Conservation (phyloP, 37 sponge, comb jelly and placozoan genomes). For the Corticium candelabrum region DNA sequence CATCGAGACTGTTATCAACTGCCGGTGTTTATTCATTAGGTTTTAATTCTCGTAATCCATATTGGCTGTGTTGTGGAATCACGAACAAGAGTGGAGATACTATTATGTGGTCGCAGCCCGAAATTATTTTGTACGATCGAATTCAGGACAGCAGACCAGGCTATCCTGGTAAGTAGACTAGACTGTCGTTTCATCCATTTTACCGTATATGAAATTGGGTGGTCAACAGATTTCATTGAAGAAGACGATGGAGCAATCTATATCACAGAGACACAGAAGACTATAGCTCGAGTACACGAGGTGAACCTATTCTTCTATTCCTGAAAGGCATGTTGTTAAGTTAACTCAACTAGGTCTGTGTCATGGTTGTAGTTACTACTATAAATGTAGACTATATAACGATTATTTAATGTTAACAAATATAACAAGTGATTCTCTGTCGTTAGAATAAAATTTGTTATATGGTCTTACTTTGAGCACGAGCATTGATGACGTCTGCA, state of each 20-base stretch:
- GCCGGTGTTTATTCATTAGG: neutral
- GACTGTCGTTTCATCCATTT: neutral
- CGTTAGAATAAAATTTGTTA: too few relatives aligned
- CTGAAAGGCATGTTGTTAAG: too few relatives aligned
- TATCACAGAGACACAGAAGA: constrained; percentile 11
- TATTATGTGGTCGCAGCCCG: constrained; percentile 9
- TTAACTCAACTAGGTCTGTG: too few relatives aligned
- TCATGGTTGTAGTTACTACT: too few relatives aligned
- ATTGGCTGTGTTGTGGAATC: constrained; percentile 1
- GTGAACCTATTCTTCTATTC: too few relatives aligned
- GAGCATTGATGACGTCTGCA: too few relatives aligned
- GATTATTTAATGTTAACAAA: too few relatives aligned
- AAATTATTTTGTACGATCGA: constrained; percentile 7
- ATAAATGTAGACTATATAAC: too few relatives aligned
- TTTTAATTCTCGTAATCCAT: constrained; percentile 3
- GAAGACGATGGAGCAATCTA: neutral
- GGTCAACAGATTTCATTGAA: constrained; percentile 14
- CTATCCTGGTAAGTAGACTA: constrained; percentile 1
- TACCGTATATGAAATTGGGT: too few relatives aligned
- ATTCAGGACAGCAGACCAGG: neutral
- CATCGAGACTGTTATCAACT: neutral
- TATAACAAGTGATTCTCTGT: too few relatives aligned
- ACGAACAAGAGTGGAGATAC: neutral
- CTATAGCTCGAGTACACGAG: constrained; percentile 1
- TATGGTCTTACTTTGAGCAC: too few relatives aligned